phyloP scores from a whole-genome alignment of 2,888 invertebrate species.

The Sphaerophoria taeniata region DNA sequence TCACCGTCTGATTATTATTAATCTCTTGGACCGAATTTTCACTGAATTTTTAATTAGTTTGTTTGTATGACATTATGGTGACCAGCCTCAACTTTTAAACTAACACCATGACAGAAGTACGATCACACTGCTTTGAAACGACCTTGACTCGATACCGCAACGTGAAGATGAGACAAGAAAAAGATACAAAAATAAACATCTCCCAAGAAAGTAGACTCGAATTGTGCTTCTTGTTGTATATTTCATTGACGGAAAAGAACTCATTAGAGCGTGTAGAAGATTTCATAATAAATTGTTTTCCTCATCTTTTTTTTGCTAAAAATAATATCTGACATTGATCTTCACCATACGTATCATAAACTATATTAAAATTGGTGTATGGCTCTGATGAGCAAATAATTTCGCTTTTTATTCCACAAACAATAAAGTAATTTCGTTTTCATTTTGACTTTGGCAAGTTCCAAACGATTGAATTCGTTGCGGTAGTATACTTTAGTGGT shows the following conservation, averaged over 20 bases:
- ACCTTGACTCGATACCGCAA: slow-evolving; percentile 49
- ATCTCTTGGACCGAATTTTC: slow-evolving; percentile 43
- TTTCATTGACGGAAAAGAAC: slow-evolving; percentile 64
- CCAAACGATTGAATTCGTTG: slow-evolving; percentile 68
- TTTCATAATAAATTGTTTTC: slow-evolving; percentile 54
- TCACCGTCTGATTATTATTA: background rate
- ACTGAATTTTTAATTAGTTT: slow-evolving; percentile 41
- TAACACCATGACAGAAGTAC: background rate
- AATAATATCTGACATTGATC: slow-evolving; percentile 69
- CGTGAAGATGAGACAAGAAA: slow-evolving; percentile 18
- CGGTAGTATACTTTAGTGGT: slow-evolving; percentile 17
- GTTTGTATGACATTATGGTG: slow-evolving; percentile 21
- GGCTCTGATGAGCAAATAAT: slow-evolving; percentile 73
- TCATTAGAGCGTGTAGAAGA: slow-evolving; percentile 69
- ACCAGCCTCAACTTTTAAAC: background rate
- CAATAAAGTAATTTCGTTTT: slow-evolving; percentile 61
- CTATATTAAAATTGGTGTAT: slow-evolving; percentile 1
- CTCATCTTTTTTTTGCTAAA: slow-evolving; percentile 8
- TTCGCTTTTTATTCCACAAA: slow-evolving; percentile 59
- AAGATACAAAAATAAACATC: slow-evolving; percentile 15
- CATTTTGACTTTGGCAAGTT: slow-evolving; percentile 57
- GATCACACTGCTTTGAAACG: background rate
- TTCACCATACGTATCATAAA: slow-evolving; percentile 30
- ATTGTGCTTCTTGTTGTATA: slow-evolving; percentile 55
- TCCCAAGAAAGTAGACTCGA: slow-evolving; percentile 32